Evolutionary conservation across 2,797 vertebrate genomes (phyloP), one percentile per base, ranked within the genome.

Genomic region (Sandelia bainsii): DNA sequence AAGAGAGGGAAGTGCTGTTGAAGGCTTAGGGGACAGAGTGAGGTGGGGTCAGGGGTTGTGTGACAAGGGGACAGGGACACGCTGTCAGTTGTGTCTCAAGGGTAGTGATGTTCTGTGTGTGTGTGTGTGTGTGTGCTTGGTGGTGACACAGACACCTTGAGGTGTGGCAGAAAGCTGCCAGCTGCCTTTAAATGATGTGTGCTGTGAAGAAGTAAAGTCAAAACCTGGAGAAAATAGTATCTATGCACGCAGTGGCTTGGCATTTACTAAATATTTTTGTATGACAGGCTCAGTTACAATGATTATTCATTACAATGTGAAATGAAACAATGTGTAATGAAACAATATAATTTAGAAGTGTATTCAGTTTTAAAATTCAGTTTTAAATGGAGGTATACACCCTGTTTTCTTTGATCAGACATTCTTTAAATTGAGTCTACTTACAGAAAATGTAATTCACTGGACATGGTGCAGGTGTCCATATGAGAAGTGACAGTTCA

Each of bases 181-280:
- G 75, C 87, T 86, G 90, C 76, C 90, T 88, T 83, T 93, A 92
- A 94, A 93, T 93, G 94, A 94, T 88, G 82, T 89, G 83, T 59
- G 74, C 66, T 74, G 45, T 46, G 64, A 79, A 76, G 27, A 56
- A 88, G 67, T 25, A 79, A 75, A 89, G 86, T 86, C 87, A 83
- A 81, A 75, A 69, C 63, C 62, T 75, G 50, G 20, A 75, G 65
- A 86, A 82, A 82, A 79, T 64, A 44, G 14, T 69, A 32, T 7
- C 27, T 19, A 5, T 32, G 23, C 23, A 1, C 34, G 44, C 22
- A 58, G 6, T 2, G 1, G 8, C 44, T 53, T 52, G 10, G 23
- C 29, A 25, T 69, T 44, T 22, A 16, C 1, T n/a, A 37, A 0
- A 2, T 0, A 14, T 19, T 66, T 20, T 22, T 52, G 9, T 34